A percentile compares a stretch with the other conserved stretches of the same genome.
Evolutionary conservation across 1,140 invertebrate genomes (phyloP).

Genomic region (Platyscapa corneri): DNA sequence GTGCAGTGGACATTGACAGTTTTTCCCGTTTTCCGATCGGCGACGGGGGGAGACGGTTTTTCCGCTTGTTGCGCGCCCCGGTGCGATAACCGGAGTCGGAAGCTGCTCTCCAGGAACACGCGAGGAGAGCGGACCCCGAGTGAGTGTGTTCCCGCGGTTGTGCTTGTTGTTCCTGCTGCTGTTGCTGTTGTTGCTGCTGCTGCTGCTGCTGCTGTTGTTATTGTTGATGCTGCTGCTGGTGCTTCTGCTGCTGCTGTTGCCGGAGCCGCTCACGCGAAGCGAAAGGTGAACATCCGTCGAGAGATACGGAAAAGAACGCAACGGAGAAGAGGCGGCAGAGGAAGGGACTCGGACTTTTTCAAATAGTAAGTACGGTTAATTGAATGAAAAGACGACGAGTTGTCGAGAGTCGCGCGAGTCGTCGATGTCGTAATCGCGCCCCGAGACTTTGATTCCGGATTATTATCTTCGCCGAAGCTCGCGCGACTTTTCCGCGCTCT

Average conservation of each 20-base stretch:
- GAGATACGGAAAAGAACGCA: background rate
- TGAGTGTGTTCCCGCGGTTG: constrained; percentile 12
- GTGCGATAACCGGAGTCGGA: background rate
- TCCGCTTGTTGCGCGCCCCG: constrained; percentile 7
- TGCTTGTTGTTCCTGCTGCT: background rate
- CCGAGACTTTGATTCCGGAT: too few relatives aligned
- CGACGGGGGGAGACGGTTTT: background rate
- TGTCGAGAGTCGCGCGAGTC: too few relatives aligned
- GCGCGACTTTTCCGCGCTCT: too few relatives aligned
- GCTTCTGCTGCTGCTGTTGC: background rate
- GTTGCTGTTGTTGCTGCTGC: background rate
- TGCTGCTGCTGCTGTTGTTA: background rate
- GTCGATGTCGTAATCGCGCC: too few relatives aligned
- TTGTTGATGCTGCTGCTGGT: background rate
- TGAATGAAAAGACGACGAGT: background rate
- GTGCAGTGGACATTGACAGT: constrained; percentile 22
- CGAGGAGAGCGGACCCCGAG: background rate
- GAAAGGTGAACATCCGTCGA: background rate
- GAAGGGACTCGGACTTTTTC: background rate
- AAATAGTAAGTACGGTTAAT: background rate
- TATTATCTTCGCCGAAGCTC: too few relatives aligned
- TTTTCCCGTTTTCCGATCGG: background rate
- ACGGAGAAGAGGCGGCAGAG: background rate
- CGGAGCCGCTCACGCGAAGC: background rate
- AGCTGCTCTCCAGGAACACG: constrained; percentile 15